Evolutionary conservation across 2,888 invertebrate species (phyloP).

Genomic region (Camptogramma bilineatum): DNA sequence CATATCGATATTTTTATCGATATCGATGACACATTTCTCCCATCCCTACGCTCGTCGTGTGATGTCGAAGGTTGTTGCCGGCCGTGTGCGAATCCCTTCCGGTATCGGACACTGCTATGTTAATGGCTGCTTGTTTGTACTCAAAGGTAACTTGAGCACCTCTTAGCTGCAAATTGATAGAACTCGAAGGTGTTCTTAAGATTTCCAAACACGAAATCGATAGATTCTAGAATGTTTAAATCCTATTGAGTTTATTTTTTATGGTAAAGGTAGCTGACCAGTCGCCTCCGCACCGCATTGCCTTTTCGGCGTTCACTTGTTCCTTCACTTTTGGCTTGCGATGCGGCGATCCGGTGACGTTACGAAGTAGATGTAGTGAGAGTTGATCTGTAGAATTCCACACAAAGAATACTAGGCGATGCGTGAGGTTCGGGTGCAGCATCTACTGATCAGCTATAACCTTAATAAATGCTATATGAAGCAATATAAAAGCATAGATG

Average conservation of each 20-base stretch:
- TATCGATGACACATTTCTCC: conserved; percentile 41
- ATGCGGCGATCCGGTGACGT: too few relatives aligned
- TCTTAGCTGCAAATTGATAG: conserved; percentile 37
- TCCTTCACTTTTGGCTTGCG: too few relatives aligned
- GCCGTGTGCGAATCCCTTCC: conserved; percentile 75
- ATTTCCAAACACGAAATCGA: neutral
- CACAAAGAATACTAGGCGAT: too few relatives aligned
- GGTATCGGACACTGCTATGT: conserved; percentile 69
- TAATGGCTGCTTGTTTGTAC: conserved; percentile 71
- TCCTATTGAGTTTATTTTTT: neutral
- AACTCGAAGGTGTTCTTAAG: conserved; percentile 22
- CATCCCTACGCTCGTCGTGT: conserved; percentile 69
- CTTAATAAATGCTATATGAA: too few relatives aligned
- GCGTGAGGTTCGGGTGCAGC: too few relatives aligned
- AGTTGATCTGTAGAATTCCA: too few relatives aligned
- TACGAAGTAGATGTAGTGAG: too few relatives aligned
- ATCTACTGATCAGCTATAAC: too few relatives aligned
- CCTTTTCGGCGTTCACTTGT: too few relatives aligned
- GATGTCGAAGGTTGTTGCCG: conserved; percentile 79
- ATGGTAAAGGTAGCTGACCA: too few relatives aligned
- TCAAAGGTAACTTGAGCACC: conserved; percentile 38
- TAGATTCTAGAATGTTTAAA: neutral
- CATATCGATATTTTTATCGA: conserved; percentile 30
- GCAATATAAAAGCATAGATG: too few relatives aligned
- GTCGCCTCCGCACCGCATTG: too few relatives aligned